Base-by-base conservation (phyloP, 64 coral and sea anemone genomes). In the Actinia equina region DNA sequence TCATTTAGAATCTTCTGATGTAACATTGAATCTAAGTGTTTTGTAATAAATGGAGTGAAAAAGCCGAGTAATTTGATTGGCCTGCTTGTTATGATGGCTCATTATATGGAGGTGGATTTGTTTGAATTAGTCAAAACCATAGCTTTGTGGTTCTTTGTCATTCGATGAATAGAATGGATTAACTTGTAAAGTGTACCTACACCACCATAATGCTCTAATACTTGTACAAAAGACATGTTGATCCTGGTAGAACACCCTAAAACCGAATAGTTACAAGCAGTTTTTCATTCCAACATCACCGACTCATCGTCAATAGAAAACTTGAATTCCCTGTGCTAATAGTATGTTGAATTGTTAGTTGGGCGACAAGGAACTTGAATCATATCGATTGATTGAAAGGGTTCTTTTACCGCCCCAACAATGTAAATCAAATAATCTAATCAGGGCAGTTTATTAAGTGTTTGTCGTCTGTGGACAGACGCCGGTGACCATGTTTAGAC, bases 181-280 rank as follows among this genome's bases (percentile, higher is more conserved):
- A 74, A 41, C 69, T 41, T 7, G 69, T 42, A 74, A 74, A 74
- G 69, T 30, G 25, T 41, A 4, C 26, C 69, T 74, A 74, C 69
- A 41, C 26, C 25, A 27, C 14, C 9, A 41, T 41, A 74, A 74
- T 74, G 69, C 69, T 30, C 3, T 74, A 74, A 74, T 74, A 74
- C 26, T 26, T 15, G 13, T 74, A 13, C n/a, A 74, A 74, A 11
- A 74, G 69, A 74, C 69, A 74, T 30, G 12, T 74, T 74, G 69
- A 74, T 74, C 69, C 69, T 7, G 41, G 69, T 74, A 30, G 17
- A 74, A 41, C 69, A 74, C 26, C 13, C 7, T 3, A 11, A 37
- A 74, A 74, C 69, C 41, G 69, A 74, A 74, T 74, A 74, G 9
- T 74, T 74, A 74, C 69, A 74, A 74, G 25, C 26, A 74, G n/a